A percentile compares a stretch with the other conserved stretches of the same genome.
Conservation (phyloP, 1,140 invertebrate genomes). For the Aleiodes sp. region DNA sequence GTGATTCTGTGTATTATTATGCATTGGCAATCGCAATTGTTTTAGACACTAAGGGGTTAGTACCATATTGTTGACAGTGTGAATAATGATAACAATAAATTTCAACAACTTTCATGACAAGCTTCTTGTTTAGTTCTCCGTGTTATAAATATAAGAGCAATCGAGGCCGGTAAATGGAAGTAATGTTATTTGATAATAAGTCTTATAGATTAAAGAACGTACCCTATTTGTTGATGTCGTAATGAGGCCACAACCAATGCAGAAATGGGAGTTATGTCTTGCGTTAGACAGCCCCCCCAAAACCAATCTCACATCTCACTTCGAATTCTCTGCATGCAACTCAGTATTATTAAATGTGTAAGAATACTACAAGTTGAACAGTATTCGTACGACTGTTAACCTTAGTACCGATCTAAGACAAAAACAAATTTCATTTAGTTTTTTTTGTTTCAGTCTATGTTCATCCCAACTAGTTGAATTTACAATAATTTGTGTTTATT, state of each 20-base stretch:
- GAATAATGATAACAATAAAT: background rate
- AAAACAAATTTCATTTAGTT: no score
- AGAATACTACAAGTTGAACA: background rate
- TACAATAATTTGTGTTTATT: background rate
- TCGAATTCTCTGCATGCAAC: background rate
- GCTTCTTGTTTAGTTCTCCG: background rate
- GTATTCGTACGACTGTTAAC: background rate
- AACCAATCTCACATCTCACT: background rate
- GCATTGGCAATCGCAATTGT: no score
- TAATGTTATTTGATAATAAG: background rate
- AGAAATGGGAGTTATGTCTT: background rate
- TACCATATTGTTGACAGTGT: no score
- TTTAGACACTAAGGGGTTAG: no score
- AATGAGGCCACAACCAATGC: background rate
- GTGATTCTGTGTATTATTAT: no score
- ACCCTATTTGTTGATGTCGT: background rate
- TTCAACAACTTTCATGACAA: background rate
- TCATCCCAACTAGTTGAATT: no score
- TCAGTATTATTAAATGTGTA: background rate
- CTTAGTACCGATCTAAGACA: no score
- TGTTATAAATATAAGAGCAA: background rate
- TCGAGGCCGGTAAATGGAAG: background rate
- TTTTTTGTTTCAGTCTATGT: no score
- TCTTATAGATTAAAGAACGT: background rate
- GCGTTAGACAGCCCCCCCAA: background rate